Base-by-base conservation (phyloP, 2,888 invertebrate genomes). In the Enoplolaimus lenunculus region DNA sequence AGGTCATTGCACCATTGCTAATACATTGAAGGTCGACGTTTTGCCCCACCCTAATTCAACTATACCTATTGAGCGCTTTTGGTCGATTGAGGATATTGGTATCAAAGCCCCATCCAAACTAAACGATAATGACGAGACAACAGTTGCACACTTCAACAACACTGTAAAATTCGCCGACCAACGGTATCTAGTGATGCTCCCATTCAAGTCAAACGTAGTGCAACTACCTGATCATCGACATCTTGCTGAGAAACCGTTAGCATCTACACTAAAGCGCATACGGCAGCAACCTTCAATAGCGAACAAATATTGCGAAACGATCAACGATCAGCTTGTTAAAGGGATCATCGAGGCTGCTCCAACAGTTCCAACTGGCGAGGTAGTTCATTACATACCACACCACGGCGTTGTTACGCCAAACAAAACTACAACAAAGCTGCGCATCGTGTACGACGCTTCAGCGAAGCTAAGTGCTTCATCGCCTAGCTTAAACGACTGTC, bases 361-460 rank as follows among this genome's bases (percentile, higher is more conserved):
- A 16, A 34, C 16, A 59, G 26, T 28, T 3, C 28, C 62, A 30
- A 26, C 33, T 31, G 34, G 59, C 13, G 35, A n/a, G 29, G n/a
- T 35, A n/a, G 33, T 28, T n/a, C 30, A 72, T 34, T 72, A 71
- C 29, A 71, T 71, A n/a, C 71, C 71, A 16, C 72, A 71, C 29
- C 71, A 71, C 34, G 13, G 34, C n/a, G 71, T 72, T 3, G 16
- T 71, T 21, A 71, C 71, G 21, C 7, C 34, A 21, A 35, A 30
- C 33, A n/a, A 57, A 31, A 28, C 28, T 21, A 71, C 71, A 13
- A 72, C 71, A n/a, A 72, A 71, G 28, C 29, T 71, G 26, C 71
- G 71, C 21, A 72, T 70, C 31, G 70, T 70, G 31, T 70, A 69
- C 21, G 70, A 70, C 33, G 70, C 70, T 26, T 70, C 70, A 13